Base-by-base conservation (phyloP, 2,888 invertebrate genomes). In the Electrophaes corylata region DNA sequence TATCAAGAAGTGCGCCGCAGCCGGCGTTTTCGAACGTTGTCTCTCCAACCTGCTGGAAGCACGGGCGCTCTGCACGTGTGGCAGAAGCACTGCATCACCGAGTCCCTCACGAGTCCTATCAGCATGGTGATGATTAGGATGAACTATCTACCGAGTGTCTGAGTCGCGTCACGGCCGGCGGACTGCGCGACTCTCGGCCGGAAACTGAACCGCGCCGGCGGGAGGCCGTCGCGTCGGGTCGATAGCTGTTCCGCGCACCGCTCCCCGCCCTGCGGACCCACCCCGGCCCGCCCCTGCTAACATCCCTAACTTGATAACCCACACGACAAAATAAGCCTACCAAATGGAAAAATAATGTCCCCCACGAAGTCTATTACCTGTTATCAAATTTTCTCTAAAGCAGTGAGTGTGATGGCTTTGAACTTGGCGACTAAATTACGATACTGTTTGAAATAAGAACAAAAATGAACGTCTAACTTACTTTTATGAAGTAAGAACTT, bases 1-100 rank as follows among this genome's bases (percentile, higher is more conserved):
- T 60, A 64, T 70, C 59, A 62, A 64, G 52, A 57, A 57, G 50
- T 55, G 41, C 46, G 60, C 23, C 49, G 52, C 37, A 35, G 37
- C 53, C 43, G 53, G 56, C 52, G 49, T 53, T 48, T 55, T 46
- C 20, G 37, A 45, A 31, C 3, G 41, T 19, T 18, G 55, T 60
- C 61, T 65, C 72, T 85, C 94, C 94, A 94, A 95, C 95, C 95
- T 93, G 95, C 93, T 82, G 95, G 94, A 81, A 96, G 86, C 75
- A 94, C 93, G 71, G 97, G 96, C 78, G 96, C 96, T 86, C 96
- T 95, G 94, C 97, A 97, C 90, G 96, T 95, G 93, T 97, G 96
- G 93, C 97, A 97, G 94, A 97, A 97, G 93, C 97, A 97, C 94
- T 96, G 96, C 95, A 97, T 94, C 88, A 97, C 96, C 86, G 97